These are phyloP conservation scores for Mastacembelus armatus DNA, from an alignment of 2,797 vertebrate species.

Conservation along the genomic window DNA sequence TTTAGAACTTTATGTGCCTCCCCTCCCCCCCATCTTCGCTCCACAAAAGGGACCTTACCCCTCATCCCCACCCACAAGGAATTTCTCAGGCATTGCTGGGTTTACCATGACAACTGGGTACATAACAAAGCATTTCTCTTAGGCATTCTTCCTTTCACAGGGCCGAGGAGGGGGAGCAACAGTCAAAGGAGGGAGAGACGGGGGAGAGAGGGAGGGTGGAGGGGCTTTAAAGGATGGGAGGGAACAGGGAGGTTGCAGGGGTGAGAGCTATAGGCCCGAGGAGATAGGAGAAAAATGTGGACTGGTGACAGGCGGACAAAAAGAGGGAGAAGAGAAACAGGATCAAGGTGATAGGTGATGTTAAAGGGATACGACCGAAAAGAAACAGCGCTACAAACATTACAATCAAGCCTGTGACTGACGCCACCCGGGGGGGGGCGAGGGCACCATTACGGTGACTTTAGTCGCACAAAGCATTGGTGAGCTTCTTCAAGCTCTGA, in stretches of 20 bases:
- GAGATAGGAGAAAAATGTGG: constrained; percentile 70
- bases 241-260: constrained; percentile 74
- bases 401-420: constrained; percentile 73
- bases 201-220: constrained; percentile 59
- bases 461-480: constrained; percentile 20
- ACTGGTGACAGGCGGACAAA: constrained; percentile 70
- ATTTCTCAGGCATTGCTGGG: constrained; percentile 85
- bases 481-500: constrained; percentile 34
- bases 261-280: constrained; percentile 68
- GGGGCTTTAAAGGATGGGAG: constrained; percentile 76
- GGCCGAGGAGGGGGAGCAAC: constrained; percentile 61
- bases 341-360: constrained; percentile 82
- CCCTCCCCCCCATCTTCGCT: constrained; percentile 68
- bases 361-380: constrained; percentile 40
- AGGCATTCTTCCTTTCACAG: constrained; percentile 86
- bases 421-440: constrained; percentile 49
- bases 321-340: constrained; percentile 73
- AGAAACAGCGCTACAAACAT: constrained; percentile 63
- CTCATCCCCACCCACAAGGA: constrained; percentile 84
- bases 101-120: constrained; percentile 88
- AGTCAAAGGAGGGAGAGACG: constrained; percentile 70
- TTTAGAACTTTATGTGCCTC: constrained; percentile 80
- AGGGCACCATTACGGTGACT: constrained; percentile 52
- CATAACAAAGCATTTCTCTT: constrained; percentile 92
- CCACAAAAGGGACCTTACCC: constrained; percentile 82